These are phyloP conservation scores for Clarias fuscus DNA, from an alignment of 2,797 vertebrate species.

Conservation along the genomic window DNA sequence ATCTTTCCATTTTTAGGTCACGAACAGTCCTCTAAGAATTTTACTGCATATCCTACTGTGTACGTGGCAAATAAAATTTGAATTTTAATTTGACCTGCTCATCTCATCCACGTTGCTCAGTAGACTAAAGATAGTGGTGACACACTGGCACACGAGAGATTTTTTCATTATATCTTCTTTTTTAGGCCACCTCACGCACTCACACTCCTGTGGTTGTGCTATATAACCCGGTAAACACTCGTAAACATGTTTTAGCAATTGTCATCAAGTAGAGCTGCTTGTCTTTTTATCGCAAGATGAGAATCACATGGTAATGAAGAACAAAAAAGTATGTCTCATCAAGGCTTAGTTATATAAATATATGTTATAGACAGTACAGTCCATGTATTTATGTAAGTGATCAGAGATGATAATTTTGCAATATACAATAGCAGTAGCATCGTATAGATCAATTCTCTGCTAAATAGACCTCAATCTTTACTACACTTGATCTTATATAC, in stretches of 20 bases:
- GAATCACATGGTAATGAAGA: background rate
- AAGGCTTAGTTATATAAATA: no score
- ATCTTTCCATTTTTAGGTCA: no score
- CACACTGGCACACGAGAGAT: constrained; percentile 44
- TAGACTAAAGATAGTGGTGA: constrained; percentile 52
- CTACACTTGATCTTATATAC: no score
- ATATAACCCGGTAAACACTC: background rate
- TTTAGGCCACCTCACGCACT: constrained; percentile 36
- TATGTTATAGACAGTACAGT: background rate
- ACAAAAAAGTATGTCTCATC: background rate
- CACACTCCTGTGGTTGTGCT: background rate
- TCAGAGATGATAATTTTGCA: background rate
- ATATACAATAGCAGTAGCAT: background rate
- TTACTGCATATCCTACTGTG: no score
- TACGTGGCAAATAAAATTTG: no score
- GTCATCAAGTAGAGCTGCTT: background rate
- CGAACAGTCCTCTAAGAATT: no score
- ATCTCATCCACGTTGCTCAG: constrained; percentile 41
- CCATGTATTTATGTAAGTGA: background rate
- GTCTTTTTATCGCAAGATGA: constrained; percentile 3
- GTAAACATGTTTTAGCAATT: background rate
- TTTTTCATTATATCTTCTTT: background rate
- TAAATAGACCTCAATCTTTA: background rate
- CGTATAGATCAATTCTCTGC: background rate
- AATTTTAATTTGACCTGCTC: background rate